Base-by-base conservation (phyloP, 2,888 invertebrate genomes). In the Biston stratarius region DNA sequence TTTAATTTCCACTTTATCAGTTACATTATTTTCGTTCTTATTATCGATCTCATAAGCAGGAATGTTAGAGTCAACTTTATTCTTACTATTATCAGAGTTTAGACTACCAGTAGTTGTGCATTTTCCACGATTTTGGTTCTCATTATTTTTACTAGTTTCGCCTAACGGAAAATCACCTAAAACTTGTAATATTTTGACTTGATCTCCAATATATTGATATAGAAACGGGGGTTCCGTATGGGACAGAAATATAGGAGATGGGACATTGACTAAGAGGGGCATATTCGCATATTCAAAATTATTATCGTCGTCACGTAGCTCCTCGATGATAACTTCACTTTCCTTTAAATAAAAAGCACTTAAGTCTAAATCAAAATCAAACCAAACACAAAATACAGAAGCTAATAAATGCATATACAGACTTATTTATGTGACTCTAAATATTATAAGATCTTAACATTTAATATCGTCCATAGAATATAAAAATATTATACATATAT, bases 261-360 rank as follows among this genome's bases (percentile, higher is more conserved):
- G 83, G 72, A 87, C 71, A 79, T 89, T 87, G 73, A 92, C 82
- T 77, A 93, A 88, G 75, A 90, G 86, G 78, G 93, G 92, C 89
- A 94, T 93, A 87, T 88, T 90, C 76, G 89, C 79, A 90, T 87
- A 91, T 83, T 89, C 88, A 84, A 88, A 83, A 82, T 75, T 82
- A 86, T 92, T 81, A 86, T 93, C 91, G 86, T 91, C 90, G 84
- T 92, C 93, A 74, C 84, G 90, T 77, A 91, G 85, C 87, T 94
- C 94, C 86, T 94, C 94, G 90, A 91, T 90, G 91, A 90, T 89
- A 73, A 93, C 90, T 89, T 92, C 91, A 83, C 85, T 87, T 82
- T 87, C 94, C 94, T 94, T 94, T 90, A 94, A 94, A 92, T 92
- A 92, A 90, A 92, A 92, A 90, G 84, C 81, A 78, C 83, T 87